These are phyloP conservation scores for Neuroterus valhalla DNA, from an alignment of 1,140 invertebrate species.

Conservation along the genomic window DNA sequence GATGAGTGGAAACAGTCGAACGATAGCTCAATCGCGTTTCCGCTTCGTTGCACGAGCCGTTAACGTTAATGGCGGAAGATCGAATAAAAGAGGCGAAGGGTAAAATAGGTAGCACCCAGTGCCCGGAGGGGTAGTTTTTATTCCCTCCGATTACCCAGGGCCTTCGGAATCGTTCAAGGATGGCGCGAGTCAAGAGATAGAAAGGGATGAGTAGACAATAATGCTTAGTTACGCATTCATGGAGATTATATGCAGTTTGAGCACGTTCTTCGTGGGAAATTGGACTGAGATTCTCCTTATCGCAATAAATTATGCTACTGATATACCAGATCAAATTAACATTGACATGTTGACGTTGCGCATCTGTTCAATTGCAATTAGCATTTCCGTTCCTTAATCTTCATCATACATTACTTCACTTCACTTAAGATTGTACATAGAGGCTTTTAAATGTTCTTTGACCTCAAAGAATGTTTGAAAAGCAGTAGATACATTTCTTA, in stretches of 20 bases:
- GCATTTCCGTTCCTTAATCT: too few species aligned
- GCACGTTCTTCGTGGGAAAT: constrained; percentile 63
- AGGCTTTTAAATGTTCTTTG: too few species aligned
- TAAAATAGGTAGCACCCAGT: constrained; percentile 36
- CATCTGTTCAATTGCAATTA: neutral
- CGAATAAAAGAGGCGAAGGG: constrained; percentile 34
- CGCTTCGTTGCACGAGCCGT: constrained; percentile 44
- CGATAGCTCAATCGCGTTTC: constrained; percentile 29
- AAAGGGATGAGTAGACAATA: constrained; percentile 19
- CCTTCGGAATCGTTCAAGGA: constrained; percentile 39
- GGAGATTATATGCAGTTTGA: constrained; percentile 64
- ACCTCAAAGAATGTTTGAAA: too few species aligned
- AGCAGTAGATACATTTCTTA: too few species aligned
- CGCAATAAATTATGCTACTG: constrained; percentile 60
- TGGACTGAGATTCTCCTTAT: constrained; percentile 64
- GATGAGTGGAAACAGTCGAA: constrained; percentile 22
- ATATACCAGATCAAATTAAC: constrained; percentile 43
- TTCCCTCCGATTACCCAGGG: constrained; percentile 48
- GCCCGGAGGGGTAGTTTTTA: constrained; percentile 44
- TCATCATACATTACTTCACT: too few species aligned
- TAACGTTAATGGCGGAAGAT: constrained; percentile 43
- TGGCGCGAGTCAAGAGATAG: constrained; percentile 23
- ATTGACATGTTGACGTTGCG: constrained; percentile 13
- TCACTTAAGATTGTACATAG: too few species aligned
- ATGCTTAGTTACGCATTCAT: constrained; percentile 60